Base-by-base conservation (phyloP, 2,888 invertebrate genomes). In the Parnassius mnemosyne region DNA sequence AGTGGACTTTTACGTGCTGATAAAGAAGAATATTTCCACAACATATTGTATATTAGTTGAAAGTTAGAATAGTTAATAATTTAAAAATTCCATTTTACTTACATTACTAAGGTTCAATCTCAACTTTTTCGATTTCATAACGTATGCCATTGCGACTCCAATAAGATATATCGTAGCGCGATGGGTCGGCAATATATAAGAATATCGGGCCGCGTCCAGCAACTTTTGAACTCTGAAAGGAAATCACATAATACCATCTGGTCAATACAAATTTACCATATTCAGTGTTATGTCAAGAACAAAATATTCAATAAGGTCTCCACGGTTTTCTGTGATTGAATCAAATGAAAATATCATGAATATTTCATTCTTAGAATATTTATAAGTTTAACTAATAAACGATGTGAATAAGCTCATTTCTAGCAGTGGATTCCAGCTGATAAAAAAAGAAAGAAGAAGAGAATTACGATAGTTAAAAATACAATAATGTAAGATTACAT, bases 181-280 rank as follows among this genome's bases (percentile, higher is more conserved):
- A 65, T 93, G 93, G 0, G 92, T 92, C 0, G 93, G 93, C 54
- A 93, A 78, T 43, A 92, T 93, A 76, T 93, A 93, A 1, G 92
- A 92, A 66, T 83, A 89, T 44, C 85, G 80, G 1, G 92, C 92
- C 1, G 92, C 89, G 58, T 92, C 91, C 55, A 92, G 75, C 1
- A 92, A 73, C 66, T 92, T 90, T 57, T 89, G 89, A 41, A 92
- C 87, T 74, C 92, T 92, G 84, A 42, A 83, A 85, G 13, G 41
- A 44, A 60, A 57, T 53, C 46, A 12, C 9, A 56, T 50, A n/a
- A 46, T 34, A 59, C 42, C 13, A 49, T 49, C 49, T 49, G 49
- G 49, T 16, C 49, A 12, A 12, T 9, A 13, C 13, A 13, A 49
- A 7, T 49, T 49, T 49, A 49, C 13, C 13, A 13, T 13, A 49